These are phyloP conservation scores for Tetramorium parvispinum DNA, from an alignment of 1,140 invertebrate species.

Conservation along the genomic window DNA sequence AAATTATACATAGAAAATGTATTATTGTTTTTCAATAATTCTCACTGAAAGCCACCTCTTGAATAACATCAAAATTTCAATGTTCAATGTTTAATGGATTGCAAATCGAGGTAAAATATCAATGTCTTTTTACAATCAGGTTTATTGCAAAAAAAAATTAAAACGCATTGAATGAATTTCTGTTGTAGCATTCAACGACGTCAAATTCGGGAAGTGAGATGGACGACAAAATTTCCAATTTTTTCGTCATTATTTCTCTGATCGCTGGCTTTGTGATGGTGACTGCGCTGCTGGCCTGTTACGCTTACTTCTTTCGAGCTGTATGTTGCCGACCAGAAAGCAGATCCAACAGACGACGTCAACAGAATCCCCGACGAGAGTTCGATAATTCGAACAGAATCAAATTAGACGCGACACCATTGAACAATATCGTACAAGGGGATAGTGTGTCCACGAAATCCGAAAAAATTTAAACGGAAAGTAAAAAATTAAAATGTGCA, in stretches of 20 bases:
- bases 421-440: constrained; percentile 79
- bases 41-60: background rate
- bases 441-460: constrained; percentile 81
- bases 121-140: background rate
- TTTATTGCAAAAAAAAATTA: no score
- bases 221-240: constrained; percentile 48
- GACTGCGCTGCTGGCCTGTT: constrained; percentile 74
- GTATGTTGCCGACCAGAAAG: constrained; percentile 73
- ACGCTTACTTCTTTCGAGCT: constrained; percentile 78
- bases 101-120: background rate
- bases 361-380: constrained; percentile 60
- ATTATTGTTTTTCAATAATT: background rate
- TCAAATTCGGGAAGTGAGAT: constrained; percentile 52
- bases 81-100: background rate
- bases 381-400: constrained; percentile 58
- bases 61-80: background rate
- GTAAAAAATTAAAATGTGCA: no score
- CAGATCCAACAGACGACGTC: constrained; percentile 68
- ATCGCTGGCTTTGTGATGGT: constrained; percentile 60
- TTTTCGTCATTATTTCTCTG: no score
- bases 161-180: background rate
- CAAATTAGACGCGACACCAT: constrained; percentile 69
- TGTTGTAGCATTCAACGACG: constrained; percentile 48
- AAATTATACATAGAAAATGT: no score
- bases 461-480: constrained; percentile 74